These are phyloP conservation scores for Urophycis tenuis DNA, from an alignment of 2,797 vertebrate species.

Conservation along the genomic window DNA sequence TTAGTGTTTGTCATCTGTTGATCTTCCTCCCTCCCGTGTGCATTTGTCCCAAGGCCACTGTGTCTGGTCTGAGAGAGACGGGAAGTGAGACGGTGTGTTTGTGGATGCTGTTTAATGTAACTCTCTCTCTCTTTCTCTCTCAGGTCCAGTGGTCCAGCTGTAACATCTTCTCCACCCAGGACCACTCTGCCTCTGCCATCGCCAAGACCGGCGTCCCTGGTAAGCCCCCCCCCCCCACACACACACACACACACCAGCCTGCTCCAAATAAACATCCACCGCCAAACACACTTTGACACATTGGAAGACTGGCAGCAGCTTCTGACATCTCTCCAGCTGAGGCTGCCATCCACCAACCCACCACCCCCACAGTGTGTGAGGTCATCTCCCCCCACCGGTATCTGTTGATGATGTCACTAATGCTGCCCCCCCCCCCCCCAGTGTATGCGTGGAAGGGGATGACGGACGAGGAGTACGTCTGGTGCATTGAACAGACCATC, in stretches of 20 bases:
- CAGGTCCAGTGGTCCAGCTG: slow-evolving; percentile 99
- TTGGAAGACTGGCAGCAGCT: too few species aligned
- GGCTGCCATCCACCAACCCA: too few species aligned
- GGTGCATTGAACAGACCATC: slow-evolving; percentile 98
- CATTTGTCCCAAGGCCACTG: neutral
- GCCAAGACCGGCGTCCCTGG: slow-evolving; percentile 92
- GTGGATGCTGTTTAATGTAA: neutral
- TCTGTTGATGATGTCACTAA: neutral
- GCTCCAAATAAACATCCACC: too few species aligned
- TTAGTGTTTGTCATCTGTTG: neutral
- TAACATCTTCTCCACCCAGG: slow-evolving; percentile 98
- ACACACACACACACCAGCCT: too few species aligned
- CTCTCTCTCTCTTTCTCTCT: neutral
- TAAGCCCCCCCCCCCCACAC: slow-evolving; percentile 50
- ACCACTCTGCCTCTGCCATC: slow-evolving; percentile 92
- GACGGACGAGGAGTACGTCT: slow-evolving; percentile 95
- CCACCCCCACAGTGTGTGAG: too few species aligned
- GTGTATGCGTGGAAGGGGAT: slow-evolving; percentile 98
- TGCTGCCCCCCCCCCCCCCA: slow-evolving; percentile 40
- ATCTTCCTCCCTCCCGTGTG: neutral
- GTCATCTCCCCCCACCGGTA: too few species aligned
- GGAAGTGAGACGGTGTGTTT: neutral
- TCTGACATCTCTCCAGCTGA: too few species aligned
- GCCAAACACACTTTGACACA: too few species aligned
- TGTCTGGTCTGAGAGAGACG: neutral